Base-by-base conservation (phyloP, 1,140 invertebrate species). In the Aphaenogaster floridana region DNA sequence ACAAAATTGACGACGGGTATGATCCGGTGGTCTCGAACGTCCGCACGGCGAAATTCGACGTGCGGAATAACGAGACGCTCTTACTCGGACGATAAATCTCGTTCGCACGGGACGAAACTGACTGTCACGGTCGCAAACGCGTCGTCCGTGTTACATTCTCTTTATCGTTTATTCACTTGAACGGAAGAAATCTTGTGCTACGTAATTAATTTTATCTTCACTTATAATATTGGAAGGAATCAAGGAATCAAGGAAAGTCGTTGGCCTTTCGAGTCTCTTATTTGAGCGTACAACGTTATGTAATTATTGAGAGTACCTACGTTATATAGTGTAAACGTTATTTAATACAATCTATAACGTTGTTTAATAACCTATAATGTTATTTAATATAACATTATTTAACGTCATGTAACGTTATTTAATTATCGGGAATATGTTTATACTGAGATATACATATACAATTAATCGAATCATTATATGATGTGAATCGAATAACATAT, bases 21-120 rank as follows among this genome's bases (percentile, higher is more conserved):
- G 74, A 78, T 50, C 72, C 50, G 83, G 39, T 28, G 52, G 45
- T 69, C 66, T 69, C 45, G 61, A 72, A 69, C 52, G 66, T 61
- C 52, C 79, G 64, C 36, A 3, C 78, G 89, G 88, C 87, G 93
- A 94, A 45, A 94, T 94, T 89, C 92, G 94, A 92, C 93, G 93
- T 93, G 92, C 91, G 93, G 94, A 94, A 94, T 94, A 92, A 93
- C 90, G 90, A 86, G 92, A 91, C 86, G 89, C 85, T 69, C 89
- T 92, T 94, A 92, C 90, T 86, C 91, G 86, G 91, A 92, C 93
- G 91, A 94, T 94, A 93, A 94, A 94, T 94, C 93, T 92, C 85
- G 64, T 45, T 79, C 77, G 63, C 74, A 28, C 81, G 21, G n/a
- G 48, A 76, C 59, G 63, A 48, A 74, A 34, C 66, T 34, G 28